These are phyloP conservation scores for Drosophila pullipes DNA, from an alignment of 2,888 invertebrate species.

Conservation along the genomic window DNA sequence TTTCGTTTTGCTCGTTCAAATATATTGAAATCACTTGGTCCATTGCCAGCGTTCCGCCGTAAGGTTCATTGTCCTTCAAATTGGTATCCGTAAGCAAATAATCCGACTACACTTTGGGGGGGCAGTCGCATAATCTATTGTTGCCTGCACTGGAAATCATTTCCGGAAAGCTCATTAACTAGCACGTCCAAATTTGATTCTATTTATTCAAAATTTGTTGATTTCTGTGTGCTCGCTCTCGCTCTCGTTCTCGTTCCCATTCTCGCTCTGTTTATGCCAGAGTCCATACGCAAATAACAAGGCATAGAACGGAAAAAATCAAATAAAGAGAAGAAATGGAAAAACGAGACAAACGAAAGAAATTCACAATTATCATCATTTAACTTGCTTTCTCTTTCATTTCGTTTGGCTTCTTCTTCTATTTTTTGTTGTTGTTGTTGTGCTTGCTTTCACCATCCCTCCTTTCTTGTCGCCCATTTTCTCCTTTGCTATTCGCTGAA, in stretches of 20 bases:
- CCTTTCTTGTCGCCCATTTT: neutral
- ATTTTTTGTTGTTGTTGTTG: constrained; percentile 1
- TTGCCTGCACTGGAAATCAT: constrained; percentile 52
- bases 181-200: constrained; percentile 64
- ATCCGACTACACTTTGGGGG: constrained; percentile 6
- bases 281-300: constrained; percentile 29
- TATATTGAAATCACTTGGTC: constrained; percentile 20
- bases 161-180: constrained; percentile 72
- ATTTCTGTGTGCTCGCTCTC: constrained; percentile 10
- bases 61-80: constrained; percentile 47
- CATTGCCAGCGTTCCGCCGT: constrained; percentile 22
- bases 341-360: constrained; percentile 16
- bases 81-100: constrained; percentile 2
- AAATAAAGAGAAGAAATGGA: neutral
- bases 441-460: neutral
- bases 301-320: neutral
- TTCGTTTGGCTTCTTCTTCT: constrained; percentile 2
- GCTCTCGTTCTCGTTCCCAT: neutral
- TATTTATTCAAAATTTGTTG: constrained; percentile 59
- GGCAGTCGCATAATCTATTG: constrained; percentile 9
- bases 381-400: constrained; percentile 28
- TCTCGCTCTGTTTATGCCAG: constrained; percentile 27
- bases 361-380: constrained; percentile 41
- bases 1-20: constrained; percentile 4
- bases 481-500: constrained; percentile 13